These are phyloP conservation scores for Todiramphus saurophagus DNA, from an alignment of 2,113 vertebrate genomes.

Conservation along the genomic window DNA sequence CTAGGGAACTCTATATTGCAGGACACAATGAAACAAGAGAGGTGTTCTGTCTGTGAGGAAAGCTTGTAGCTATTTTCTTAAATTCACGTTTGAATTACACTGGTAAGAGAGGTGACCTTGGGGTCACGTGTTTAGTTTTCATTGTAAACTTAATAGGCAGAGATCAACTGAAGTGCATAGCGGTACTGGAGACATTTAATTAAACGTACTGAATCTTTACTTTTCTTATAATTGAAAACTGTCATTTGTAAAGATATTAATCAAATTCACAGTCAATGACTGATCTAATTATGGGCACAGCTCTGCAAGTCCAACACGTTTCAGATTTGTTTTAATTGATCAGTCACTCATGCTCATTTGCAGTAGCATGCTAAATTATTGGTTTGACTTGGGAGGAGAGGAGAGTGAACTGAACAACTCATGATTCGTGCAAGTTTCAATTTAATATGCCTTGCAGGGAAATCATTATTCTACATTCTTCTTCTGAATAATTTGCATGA, in stretches of 20 bases:
- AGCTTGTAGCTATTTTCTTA: slow-evolving; percentile 9
- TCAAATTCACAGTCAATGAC: slow-evolving; percentile 52
- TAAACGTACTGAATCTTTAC: slow-evolving; percentile 47
- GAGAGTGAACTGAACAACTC: slow-evolving; percentile 41
- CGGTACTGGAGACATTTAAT: slow-evolving; percentile 13
- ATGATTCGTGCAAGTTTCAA: slow-evolving; percentile 39
- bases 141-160: slow-evolving; percentile 44
- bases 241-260: slow-evolving; percentile 62
- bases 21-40: neutral
- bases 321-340: slow-evolving; percentile 64
- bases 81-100: neutral
- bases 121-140: slow-evolving; percentile 46
- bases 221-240: slow-evolving; percentile 65
- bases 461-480: slow-evolving; percentile 42
- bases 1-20: neutral
- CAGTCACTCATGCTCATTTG: slow-evolving; percentile 59
- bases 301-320: slow-evolving; percentile 30
- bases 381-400: slow-evolving; percentile 57
- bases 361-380: slow-evolving; percentile 47
- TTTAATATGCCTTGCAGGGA: slow-evolving; percentile 55
- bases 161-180: slow-evolving; percentile 25
- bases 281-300: slow-evolving; percentile 51
- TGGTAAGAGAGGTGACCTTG: slow-evolving; percentile 27
- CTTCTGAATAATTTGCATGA: slow-evolving; percentile 54
- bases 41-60: neutral